Evolutionary conservation across 92 coral and sea anemone genomes (phyloP), one percentile per base, ranked within the genome.

Genomic region (Palythoa grandiflora): DNA sequence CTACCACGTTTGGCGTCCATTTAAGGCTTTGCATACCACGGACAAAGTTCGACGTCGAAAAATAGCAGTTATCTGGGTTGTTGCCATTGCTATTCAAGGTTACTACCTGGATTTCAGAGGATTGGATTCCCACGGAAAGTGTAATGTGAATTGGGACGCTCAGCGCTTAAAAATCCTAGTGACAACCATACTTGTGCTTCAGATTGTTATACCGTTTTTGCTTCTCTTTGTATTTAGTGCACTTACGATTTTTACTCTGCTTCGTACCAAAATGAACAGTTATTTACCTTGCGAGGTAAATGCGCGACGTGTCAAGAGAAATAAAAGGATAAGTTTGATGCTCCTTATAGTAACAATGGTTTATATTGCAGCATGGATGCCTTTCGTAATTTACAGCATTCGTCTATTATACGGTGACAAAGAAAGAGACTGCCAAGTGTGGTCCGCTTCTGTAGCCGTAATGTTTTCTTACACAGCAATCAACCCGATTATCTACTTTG

Each of bases 401-500:
- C 84, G 93, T 13, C 65, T 13, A 52, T 10, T 20, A n/a, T 86
- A 84, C 63, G 83, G 48, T 38, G 21, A 21, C 21, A 55, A 77
- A 51, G 9, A 36, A 54, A 86, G 60, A 6, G 88, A 80, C 7
- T 38, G 39, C 28, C 9, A 35, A 20, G 75, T 70, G 16, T 1
- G 11, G 15, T 84, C 86, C 38, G 80, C 86, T 5, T 73, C 88
- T 21, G 84, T 89, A 40, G 87, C 93, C 48, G 85, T 92, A 50
- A 78, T 83, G 2, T 93, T 92, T 73, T 52, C 86, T 28, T 85
- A 91, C 84, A 90, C 95, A 71, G 94, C 89, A 38, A 68, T 94
- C 15, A 94, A 94, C 68, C 97, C 97, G 11, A 38, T 89, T 55
- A 84, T 94, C 47, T 94, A 92, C 75, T 76, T 89, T 2, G 68